These are phyloP conservation scores for Cyrtodaria siliqua DNA, from an alignment of 2,888 invertebrate species.

Conservation along the genomic window DNA sequence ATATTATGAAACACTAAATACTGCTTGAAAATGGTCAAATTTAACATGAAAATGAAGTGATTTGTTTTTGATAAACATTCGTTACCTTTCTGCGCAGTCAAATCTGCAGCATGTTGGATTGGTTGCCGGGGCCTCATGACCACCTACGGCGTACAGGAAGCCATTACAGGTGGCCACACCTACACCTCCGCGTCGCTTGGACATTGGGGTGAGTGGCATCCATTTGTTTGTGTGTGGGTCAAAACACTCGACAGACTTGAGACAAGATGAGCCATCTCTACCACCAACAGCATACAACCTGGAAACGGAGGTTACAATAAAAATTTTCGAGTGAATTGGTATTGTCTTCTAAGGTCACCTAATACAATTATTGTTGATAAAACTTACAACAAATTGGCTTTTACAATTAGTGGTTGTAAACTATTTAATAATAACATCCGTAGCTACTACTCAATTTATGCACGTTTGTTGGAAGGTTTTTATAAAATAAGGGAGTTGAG, in stretches of 20 bases:
- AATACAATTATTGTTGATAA: too few species aligned
- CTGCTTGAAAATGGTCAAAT: too few species aligned
- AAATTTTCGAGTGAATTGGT: neutral
- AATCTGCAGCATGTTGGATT: constrained; percentile 93
- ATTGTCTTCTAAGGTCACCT: too few species aligned
- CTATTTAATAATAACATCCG: too few species aligned
- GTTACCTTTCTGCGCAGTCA: constrained; percentile 95
- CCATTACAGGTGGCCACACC: constrained; percentile 96
- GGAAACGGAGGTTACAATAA: neutral
- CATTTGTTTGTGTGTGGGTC: constrained; percentile 93
- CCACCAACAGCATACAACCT: constrained; percentile 97
- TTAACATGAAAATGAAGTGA: too few species aligned
- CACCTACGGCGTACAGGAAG: constrained; percentile 96
- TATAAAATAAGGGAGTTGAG: too few species aligned
- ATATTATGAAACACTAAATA: too few species aligned
- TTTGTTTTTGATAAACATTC: too few species aligned
- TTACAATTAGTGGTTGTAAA: too few species aligned
- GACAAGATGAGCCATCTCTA: constrained; percentile 95
- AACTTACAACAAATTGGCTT: too few species aligned
- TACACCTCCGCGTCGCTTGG: constrained; percentile 94
- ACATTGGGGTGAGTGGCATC: constrained; percentile 95
- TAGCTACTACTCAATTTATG: too few species aligned
- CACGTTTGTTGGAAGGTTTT: too few species aligned
- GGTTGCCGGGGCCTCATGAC: constrained; percentile 96
- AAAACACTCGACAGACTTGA: constrained; percentile 95